Evolutionary conservation across 2,888 invertebrate species (phyloP).

Genomic region (Ypsolopha sequella): DNA sequence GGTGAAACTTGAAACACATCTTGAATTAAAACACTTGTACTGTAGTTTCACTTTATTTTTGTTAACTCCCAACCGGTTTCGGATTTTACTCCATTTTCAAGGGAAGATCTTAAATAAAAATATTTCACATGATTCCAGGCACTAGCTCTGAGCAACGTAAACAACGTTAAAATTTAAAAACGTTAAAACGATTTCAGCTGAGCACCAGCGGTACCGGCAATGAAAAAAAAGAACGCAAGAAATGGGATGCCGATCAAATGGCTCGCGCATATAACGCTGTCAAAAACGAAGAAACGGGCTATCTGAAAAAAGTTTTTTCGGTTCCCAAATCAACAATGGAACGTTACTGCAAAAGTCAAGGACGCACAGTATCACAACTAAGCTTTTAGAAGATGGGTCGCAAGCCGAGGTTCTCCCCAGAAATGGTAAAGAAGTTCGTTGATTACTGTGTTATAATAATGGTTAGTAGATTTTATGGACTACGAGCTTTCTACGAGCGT

Average conservation of each 20-base stretch:
- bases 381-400: background rate
- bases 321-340: constrained; percentile 7
- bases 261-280: background rate
- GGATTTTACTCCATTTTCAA: too few species aligned
- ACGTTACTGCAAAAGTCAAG: constrained; percentile 5
- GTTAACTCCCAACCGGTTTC: too few species aligned
- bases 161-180: too few species aligned
- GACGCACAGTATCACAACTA: constrained; percentile 1
- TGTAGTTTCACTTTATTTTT: too few species aligned
- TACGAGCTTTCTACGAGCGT: background rate
- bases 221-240: background rate
- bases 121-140: too few species aligned
- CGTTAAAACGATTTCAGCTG: too few species aligned
- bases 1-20: too few species aligned
- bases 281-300: background rate
- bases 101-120: too few species aligned
- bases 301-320: constrained; percentile 1
- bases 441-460: constrained; percentile 2
- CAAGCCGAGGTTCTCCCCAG: constrained; percentile 3
- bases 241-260: background rate
- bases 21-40: too few species aligned
- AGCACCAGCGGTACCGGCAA: too few species aligned
- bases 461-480: constrained; percentile 3
- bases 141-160: too few species aligned
- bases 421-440: constrained; percentile 5